These are phyloP conservation scores for Congeria kusceri DNA, from an alignment of 2,888 invertebrate species.

Conservation along the genomic window DNA sequence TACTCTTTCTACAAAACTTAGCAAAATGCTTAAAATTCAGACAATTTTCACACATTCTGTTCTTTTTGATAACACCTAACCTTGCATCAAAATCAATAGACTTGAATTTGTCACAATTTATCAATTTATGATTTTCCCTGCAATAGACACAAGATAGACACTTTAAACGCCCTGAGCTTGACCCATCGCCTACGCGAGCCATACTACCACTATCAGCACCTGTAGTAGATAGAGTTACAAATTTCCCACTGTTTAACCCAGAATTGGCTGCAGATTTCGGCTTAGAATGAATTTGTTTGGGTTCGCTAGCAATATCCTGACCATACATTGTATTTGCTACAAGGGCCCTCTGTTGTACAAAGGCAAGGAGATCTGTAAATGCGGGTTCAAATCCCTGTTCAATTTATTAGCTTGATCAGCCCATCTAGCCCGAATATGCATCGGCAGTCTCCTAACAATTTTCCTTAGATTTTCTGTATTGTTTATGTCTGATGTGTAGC, in stretches of 20 bases:
- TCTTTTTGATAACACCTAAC: background rate
- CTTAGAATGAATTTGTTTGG: background rate
- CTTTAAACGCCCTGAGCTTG: background rate
- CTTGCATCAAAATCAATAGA: too few species aligned
- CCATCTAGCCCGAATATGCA: conserved; percentile 1
- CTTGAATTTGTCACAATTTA: background rate
- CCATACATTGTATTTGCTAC: too few species aligned
- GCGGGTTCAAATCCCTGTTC: background rate
- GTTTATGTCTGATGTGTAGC: background rate
- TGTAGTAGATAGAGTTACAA: too few species aligned
- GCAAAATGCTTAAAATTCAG: background rate
- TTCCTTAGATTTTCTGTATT: conserved; percentile 2
- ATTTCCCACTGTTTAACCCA: too few species aligned
- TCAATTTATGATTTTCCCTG: background rate
- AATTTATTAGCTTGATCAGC: background rate
- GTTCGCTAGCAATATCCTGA: background rate
- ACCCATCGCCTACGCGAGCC: background rate
- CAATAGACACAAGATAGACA: conserved; percentile 1
- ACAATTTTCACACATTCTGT: background rate
- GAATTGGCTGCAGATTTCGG: too few species aligned
- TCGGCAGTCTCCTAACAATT: background rate
- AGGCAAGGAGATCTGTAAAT: background rate
- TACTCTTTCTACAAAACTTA: too few species aligned
- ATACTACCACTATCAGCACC: background rate
- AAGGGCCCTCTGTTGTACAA: too few species aligned